Base-by-base conservation (phyloP, 1,140 invertebrate species). In the Apolygus lucorum region DNA sequence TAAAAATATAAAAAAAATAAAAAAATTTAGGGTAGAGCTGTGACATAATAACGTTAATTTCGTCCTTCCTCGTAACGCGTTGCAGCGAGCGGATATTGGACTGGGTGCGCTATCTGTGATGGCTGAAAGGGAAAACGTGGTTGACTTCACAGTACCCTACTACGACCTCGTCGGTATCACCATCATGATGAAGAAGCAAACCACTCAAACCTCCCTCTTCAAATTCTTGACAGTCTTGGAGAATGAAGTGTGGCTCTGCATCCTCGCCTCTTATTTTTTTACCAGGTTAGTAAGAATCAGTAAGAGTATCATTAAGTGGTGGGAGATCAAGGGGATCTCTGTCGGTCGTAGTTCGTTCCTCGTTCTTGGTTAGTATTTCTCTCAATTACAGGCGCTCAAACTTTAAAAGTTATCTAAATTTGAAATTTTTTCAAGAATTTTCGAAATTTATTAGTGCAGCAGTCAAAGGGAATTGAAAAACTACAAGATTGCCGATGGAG, bases 181-280 rank as follows among this genome's bases (percentile, higher is more conserved):
- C 0, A 96, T 97, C 73, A 81, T 97, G 73, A 94, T 95, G 89
- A 88, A 88, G 74, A 86, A 91, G 74, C 87, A 90, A 0, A 87
- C 88, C 74, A 83, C 84, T 0, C 86, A 87, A 28, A 95, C 91
- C 4, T 96, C 93, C 0, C 82, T 98, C 2, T 98, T 98, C 79
- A 98, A 98, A 81, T 99, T 99, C 77, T 84, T 99, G 25, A 96
- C 93, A 0, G 96, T 99, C 2, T 80, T 99, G 68, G 96, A 99
- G 78, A 90, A 90, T 71, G 90, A 95, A 73, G 96, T 99, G 0
- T 99, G 96, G 96, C 83, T 93, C 4, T 97, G 94, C 74, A 98
- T 98, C 75, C 81, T 98, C 63, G 94, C 88, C 0, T 95, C 96
- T 0, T 99, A 97, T 78, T 91, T 96, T 76, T 92, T 96, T 76